Conservation (phyloP, 2,113 vertebrate genomes). For the Nicator chloris region DNA sequence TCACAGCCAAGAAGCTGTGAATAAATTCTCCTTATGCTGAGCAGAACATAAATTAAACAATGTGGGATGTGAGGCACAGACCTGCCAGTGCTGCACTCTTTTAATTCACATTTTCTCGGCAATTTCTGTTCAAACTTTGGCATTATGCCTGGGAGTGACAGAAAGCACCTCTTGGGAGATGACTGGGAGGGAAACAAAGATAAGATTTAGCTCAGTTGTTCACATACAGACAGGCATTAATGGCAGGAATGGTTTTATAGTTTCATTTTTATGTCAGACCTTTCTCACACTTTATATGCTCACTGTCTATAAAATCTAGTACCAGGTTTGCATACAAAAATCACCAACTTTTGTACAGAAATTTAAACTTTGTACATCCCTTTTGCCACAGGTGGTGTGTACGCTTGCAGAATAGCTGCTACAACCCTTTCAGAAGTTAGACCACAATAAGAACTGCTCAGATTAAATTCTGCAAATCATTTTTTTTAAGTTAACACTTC, state of each 20-base stretch:
- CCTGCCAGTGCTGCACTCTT: background rate
- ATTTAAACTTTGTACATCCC: background rate
- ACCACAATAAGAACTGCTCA: background rate
- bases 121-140: background rate
- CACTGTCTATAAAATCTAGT: background rate
- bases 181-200: background rate
- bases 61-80: background rate
- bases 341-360: background rate
- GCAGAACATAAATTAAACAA: background rate
- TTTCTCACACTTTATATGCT: background rate
- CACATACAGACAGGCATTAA: background rate
- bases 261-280: background rate
- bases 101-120: background rate
- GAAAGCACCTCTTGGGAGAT: background rate
- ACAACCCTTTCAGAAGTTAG: background rate
- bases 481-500: background rate
- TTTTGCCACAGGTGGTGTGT: background rate
- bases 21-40: background rate
- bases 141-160: background rate
- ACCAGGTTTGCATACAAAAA: background rate
- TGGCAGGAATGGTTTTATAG: background rate
- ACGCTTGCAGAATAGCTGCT: background rate
- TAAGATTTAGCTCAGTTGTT: background rate
- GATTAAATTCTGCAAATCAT: background rate
- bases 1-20: background rate